Evolutionary conservation across 2,113 vertebrate species (phyloP).

Genomic region (Lanius collurio): DNA sequence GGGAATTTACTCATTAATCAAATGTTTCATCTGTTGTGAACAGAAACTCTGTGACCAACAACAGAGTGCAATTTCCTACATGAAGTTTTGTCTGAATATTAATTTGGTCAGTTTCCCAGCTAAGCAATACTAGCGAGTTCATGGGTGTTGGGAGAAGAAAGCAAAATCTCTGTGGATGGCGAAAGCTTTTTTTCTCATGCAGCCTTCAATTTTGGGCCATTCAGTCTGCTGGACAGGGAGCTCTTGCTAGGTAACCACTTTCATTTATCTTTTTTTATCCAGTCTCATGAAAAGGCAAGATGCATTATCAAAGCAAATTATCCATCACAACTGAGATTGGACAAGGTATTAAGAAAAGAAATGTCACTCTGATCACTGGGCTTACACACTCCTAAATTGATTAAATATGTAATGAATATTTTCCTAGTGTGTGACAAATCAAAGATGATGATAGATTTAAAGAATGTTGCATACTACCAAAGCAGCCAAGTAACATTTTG

Average conservation of each 20-base stretch:
- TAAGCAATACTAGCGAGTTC: accelerated
- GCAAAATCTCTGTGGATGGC: neutral
- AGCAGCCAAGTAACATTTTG: neutral
- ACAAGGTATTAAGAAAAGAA: neutral
- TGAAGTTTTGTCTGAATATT: neutral
- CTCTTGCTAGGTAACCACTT: neutral
- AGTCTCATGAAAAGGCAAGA: neutral
- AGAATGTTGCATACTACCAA: neutral
- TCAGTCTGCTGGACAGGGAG: neutral
- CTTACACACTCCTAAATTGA: neutral
- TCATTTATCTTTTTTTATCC: neutral
- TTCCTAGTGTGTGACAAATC: neutral
- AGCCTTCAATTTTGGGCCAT: neutral
- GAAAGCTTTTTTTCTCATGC: neutral
- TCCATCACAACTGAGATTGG: neutral
- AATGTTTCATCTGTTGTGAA: neutral
- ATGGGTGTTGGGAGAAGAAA: accelerated
- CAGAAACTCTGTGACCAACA: neutral
- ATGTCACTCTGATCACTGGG: neutral
- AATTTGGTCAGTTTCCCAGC: neutral
- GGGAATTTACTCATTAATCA: neutral
- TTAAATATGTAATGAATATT: neutral
- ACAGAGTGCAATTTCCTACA: accelerated
- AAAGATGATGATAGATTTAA: neutral
- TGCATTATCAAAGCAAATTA: neutral